A percentile compares a stretch with the other conserved stretches of the same genome.
phyloP scores from a whole-genome alignment of 1,140 invertebrate species.

The Lordiphosa stackelbergi region DNA sequence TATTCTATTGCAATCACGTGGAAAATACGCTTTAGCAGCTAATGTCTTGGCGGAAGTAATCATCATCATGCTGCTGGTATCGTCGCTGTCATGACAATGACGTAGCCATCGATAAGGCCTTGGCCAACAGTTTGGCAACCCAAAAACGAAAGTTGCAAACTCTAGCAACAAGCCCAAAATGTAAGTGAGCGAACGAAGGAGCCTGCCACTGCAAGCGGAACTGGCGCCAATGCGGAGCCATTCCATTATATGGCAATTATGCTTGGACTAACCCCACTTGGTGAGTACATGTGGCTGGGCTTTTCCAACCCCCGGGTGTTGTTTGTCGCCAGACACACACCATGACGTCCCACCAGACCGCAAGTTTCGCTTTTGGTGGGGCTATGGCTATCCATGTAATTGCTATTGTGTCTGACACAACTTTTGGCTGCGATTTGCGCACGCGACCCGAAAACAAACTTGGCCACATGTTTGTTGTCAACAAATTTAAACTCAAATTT shows the following conservation, averaged over 20 bases:
- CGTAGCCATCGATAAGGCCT: too few relatives aligned
- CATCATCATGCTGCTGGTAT: slow-evolving; percentile 27
- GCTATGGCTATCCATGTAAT: slow-evolving; percentile 26
- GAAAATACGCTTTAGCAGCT: slow-evolving; percentile 19
- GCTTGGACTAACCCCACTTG: slow-evolving; percentile 39
- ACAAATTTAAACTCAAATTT: slow-evolving; percentile 64
- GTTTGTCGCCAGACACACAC: slow-evolving; percentile 42
- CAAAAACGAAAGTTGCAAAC: slow-evolving; percentile 56
- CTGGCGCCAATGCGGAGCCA: slow-evolving; percentile 26
- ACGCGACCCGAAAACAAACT: slow-evolving; percentile 45
- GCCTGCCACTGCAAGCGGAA: slow-evolving; percentile 53
- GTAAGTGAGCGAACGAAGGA: slow-evolving; percentile 37
- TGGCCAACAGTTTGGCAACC: slow-evolving; percentile 43
- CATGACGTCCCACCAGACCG: slow-evolving; percentile 34
- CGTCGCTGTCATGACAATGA: slow-evolving; percentile 7
- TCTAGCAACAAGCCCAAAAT: slow-evolving; percentile 4
- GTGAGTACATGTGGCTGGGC: slow-evolving; percentile 9
- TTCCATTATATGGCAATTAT: slow-evolving; percentile 67
- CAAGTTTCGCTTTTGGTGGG: slow-evolving; percentile 55
- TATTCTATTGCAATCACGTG: slow-evolving; percentile 14
- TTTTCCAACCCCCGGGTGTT: slow-evolving; percentile 45
- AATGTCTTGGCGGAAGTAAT: slow-evolving; percentile 50
- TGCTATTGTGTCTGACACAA: slow-evolving; percentile 29
- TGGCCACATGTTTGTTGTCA: slow-evolving; percentile 62
- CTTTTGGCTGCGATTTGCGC: slow-evolving; percentile 21